Evolutionary conservation across 2,113 vertebrate species (phyloP).

Genomic region (Hypanus sabinus): DNA sequence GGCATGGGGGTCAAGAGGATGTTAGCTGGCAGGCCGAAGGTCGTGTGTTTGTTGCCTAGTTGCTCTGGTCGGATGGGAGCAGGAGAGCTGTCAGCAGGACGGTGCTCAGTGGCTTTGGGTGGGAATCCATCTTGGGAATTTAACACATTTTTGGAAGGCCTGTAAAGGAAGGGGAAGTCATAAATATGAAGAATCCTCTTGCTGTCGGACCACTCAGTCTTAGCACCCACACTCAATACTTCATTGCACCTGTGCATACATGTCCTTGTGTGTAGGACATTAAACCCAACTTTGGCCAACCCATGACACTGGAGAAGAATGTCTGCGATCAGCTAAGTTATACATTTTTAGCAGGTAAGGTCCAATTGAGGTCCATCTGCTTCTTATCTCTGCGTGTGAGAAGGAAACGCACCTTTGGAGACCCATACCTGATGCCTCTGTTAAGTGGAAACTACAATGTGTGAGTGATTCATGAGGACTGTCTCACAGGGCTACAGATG

Average conservation of each 20-base stretch:
- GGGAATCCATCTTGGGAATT: slow-evolving; percentile 47
- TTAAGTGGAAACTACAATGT: neutral
- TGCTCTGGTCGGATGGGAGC: slow-evolving; percentile 41
- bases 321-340: neutral
- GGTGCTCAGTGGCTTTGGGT: slow-evolving; percentile 50
- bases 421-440: neutral
- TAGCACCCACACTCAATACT: neutral
- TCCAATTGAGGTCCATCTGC: neutral
- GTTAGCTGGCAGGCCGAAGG: neutral
- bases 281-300: no score
- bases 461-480: neutral
- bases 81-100: slow-evolving; percentile 41
- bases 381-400: neutral
- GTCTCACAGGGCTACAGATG: neutral
- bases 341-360: neutral
- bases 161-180: slow-evolving; percentile 44
- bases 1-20: slow-evolving; percentile 37
- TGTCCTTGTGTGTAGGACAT: neutral
- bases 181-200: neutral
- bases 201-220: neutral
- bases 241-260: no score
- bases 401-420: neutral
- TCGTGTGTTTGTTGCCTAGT: slow-evolving; percentile 40
- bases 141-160: slow-evolving; percentile 52
- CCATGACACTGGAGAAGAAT: neutral